Percentiles rank a stretch among this genome's conserved stretches.
Conservation (phyloP, 2,888 invertebrate species). For the Drosophila neonasuta region DNA sequence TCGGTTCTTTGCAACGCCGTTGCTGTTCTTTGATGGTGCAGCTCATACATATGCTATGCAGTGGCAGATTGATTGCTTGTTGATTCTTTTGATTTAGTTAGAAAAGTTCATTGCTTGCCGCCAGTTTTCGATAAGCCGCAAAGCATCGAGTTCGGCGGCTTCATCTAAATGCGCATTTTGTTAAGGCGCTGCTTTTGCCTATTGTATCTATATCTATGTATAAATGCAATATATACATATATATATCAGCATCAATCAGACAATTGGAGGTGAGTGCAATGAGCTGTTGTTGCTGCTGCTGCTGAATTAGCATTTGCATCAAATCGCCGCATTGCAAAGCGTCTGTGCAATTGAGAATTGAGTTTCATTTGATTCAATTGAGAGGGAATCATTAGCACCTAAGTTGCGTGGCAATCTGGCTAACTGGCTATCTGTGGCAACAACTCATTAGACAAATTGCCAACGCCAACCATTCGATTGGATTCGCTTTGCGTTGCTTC, state of each 20-base stretch:
- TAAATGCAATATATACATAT: conserved; percentile 18
- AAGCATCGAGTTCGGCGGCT: conserved; percentile 40
- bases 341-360: conserved; percentile 28
- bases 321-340: conserved; percentile 51
- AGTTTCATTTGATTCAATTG: conserved; percentile 56
- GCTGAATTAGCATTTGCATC: conserved; percentile 62
- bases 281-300: conserved; percentile 32
- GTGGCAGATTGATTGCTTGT: background rate
- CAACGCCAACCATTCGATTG: conserved; percentile 24
- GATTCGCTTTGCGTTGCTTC: conserved; percentile 17
- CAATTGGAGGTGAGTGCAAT: conserved; percentile 51
- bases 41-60: conserved; percentile 45
- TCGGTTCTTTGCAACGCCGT: conserved; percentile 6
- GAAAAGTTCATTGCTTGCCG: conserved; percentile 59
- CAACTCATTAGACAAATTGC: conserved; percentile 77
- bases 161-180: conserved; percentile 74
- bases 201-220: conserved; percentile 40
- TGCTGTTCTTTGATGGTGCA: background rate
- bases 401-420: conserved; percentile 27
- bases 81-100: conserved; percentile 15
- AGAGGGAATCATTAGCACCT: conserved; percentile 68
- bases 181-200: conserved; percentile 29
- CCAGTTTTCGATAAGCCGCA: conserved; percentile 53
- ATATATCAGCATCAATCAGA: conserved; percentile 53
- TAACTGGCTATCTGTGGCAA: conserved; percentile 58